phyloP scores from a whole-genome alignment of 2,113 vertebrate genomes.

The Sphaerodactylus townsendi region DNA sequence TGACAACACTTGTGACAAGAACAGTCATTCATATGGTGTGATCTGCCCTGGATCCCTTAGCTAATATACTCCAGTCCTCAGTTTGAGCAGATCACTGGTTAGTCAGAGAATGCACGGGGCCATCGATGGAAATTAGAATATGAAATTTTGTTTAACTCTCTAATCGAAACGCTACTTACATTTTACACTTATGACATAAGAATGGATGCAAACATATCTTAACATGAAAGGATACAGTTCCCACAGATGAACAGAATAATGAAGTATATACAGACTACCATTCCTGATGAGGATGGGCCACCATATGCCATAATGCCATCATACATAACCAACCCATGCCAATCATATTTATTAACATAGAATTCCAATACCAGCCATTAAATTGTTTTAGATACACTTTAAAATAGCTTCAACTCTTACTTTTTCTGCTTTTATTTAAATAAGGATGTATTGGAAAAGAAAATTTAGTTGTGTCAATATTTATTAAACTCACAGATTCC shows the following conservation, averaged over 20 bases:
- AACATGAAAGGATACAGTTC: constrained; percentile 92
- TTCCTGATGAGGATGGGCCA: constrained; percentile 94
- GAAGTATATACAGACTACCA: constrained; percentile 99
- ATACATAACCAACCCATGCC: constrained; percentile 99
- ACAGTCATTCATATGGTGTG: background rate
- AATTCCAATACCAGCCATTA: accelerated
- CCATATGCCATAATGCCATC: constrained; percentile 98
- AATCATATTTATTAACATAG: constrained; percentile 72
- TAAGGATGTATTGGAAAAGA: constrained; percentile 20
- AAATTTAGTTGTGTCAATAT: background rate
- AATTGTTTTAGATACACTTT: background rate
- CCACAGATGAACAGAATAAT: constrained; percentile 99
- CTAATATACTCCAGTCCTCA: no score
- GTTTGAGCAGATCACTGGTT: background rate
- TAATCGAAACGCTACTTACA: background rate
- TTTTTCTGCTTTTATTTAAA: constrained; percentile 30
- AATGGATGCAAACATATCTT: background rate
- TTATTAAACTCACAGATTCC: background rate
- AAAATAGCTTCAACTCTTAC: background rate
- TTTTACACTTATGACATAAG: background rate
- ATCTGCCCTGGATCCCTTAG: background rate
- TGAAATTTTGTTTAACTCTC: background rate
- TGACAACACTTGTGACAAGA: no score
- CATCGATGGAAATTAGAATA: background rate
- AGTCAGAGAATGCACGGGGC: background rate